Base-by-base conservation (phyloP, 2,797 vertebrate genomes). In the Hippocampus kuda region DNA sequence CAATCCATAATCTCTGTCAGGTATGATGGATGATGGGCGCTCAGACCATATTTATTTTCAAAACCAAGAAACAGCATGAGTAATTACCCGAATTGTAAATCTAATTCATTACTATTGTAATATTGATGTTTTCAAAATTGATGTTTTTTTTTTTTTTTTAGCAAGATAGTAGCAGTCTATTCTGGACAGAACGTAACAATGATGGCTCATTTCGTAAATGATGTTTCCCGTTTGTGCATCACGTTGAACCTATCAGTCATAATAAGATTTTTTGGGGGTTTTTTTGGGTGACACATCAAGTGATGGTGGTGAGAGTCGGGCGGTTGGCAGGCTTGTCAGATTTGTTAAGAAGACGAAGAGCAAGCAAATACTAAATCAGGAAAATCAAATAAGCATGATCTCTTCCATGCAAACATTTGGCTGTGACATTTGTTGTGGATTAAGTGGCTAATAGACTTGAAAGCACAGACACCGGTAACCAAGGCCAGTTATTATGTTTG, bases 61-160 rank as follows among this genome's bases (percentile, higher is more conserved):
- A 62, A 68, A 68, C 56, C 30, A 68, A 72, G 61, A 8, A 54
- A 3, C 13, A 12, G 53, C 24, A 70, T 24, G 48, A 81, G 60
- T 26, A 70, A 26, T 22, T 1, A 22, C 8, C 5, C 38, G 3
- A 62, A 62, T 11, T 62, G 18, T 41, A 22, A 34, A 41, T 41
- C 34, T 22, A 38, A 62, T 20, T 59, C 34, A 2, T 41, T 22
- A 10, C 2, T 22, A 12, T 41, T 18, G 7, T 20, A 22, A 61
- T 10, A 18, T 3, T 22, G 59, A 38, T 38, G 18, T 61, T 38
- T 20, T 54, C n/a, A 54, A 54, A 9, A 54, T 49, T 1, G 6
- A 53, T 22, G 15, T 8, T 20, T 0, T 49, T 49, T 53, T 22
- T 51, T 6, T 48, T 16, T 18, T 46, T 46, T 46, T 15, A 22